Conservation (phyloP, 2,113 vertebrate species). For the Pavo muticus region DNA sequence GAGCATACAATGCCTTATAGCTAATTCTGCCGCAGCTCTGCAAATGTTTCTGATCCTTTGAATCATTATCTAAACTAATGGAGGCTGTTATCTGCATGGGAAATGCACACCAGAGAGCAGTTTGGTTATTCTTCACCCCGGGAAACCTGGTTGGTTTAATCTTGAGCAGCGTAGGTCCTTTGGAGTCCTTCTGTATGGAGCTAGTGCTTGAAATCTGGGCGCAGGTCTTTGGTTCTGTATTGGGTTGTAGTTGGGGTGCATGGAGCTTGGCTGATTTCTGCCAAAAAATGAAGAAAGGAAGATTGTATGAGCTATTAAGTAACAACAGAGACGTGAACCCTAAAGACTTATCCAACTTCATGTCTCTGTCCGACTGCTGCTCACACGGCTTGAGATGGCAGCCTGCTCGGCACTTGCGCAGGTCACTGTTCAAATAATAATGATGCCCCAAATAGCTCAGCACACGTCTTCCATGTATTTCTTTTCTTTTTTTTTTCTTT, state of each 20-base stretch:
- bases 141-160: not conserved
- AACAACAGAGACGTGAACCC: not conserved
- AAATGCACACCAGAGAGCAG: not conserved
- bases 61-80: not conserved
- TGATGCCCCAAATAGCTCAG: conserved; percentile 57
- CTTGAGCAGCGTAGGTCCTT: not conserved
- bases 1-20: not conserved
- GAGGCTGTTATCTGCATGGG: not conserved
- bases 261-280: not conserved
- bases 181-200: not conserved
- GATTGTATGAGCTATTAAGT: not conserved
- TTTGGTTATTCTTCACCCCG: not conserved
- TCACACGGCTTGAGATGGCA: not conserved
- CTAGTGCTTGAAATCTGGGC: not conserved
- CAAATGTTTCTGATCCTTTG: not conserved
- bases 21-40: not conserved
- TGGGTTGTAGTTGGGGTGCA: not conserved
- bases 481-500: not conserved
- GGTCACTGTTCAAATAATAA: conserved; percentile 65
- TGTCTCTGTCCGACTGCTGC: not conserved
- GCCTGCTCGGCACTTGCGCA: not conserved
- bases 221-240: not conserved
- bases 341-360: not conserved
- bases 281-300: not conserved
- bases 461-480: not conserved